These are phyloP conservation scores for Lithosia quadra DNA, from an alignment of 2,888 invertebrate species.

Conservation along the genomic window DNA sequence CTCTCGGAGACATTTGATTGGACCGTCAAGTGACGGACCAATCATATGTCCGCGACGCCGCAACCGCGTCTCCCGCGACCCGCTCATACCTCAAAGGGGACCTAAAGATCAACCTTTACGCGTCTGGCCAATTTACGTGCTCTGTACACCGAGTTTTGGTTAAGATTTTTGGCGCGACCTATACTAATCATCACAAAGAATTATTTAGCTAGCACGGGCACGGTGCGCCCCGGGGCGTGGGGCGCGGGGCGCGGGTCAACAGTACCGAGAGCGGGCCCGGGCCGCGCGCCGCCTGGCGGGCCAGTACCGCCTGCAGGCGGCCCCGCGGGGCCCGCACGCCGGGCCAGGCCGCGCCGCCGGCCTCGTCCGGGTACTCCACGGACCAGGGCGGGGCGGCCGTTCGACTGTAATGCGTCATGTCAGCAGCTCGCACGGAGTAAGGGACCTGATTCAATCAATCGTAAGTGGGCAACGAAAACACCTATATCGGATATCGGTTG, in stretches of 20 bases:
- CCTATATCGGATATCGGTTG: not conserved
- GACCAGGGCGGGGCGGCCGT: not conserved
- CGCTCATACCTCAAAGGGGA: too few species aligned
- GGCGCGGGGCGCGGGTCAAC: not conserved
- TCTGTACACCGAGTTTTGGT: too few species aligned
- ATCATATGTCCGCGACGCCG: too few species aligned
- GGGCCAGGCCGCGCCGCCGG: not conserved
- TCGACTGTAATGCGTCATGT: too few species aligned
- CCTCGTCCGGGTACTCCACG: not conserved
- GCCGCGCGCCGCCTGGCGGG: not conserved
- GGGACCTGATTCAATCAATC: conserved; percentile 2
- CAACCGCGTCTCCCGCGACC: too few species aligned
- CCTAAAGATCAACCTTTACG: too few species aligned
- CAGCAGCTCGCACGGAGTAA: not conserved
- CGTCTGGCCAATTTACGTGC: too few species aligned
- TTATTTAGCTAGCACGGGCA: not conserved
- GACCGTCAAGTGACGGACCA: too few species aligned
- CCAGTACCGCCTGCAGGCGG: not conserved
- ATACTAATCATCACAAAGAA: too few species aligned
- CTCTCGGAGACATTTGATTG: too few species aligned
- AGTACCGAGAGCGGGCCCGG: not conserved
- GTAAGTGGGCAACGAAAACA: not conserved
- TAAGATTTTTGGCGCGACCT: too few species aligned
- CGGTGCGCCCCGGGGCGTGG: not conserved
- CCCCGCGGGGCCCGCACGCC: not conserved